These are phyloP conservation scores for Lasioglossum pauxillum DNA, from an alignment of 2,888 invertebrate genomes.

Conservation along the genomic window DNA sequence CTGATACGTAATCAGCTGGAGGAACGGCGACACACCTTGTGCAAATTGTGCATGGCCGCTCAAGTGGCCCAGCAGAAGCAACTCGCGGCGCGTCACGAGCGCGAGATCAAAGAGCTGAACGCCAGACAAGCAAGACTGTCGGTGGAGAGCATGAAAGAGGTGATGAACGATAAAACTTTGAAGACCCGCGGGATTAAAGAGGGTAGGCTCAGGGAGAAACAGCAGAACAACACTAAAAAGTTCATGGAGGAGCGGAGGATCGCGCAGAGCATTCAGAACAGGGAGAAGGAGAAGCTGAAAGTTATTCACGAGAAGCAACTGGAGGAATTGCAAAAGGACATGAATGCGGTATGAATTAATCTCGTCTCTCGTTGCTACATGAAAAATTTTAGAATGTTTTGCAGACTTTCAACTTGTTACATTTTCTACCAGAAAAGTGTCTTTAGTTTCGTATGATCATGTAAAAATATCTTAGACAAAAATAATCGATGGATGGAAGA, in stretches of 20 bases:
- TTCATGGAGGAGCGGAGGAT: conserved; percentile 98
- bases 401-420: too few species aligned
- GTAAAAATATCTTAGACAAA: too few species aligned
- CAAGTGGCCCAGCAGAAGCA: conserved; percentile 95
- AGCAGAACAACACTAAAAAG: conserved; percentile 98
- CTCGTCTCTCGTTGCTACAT: background rate
- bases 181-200: conserved; percentile 99
- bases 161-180: conserved; percentile 97
- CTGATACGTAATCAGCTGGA: conserved; percentile 92
- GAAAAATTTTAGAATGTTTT: too few species aligned
- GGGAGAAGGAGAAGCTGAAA: conserved; percentile 96
- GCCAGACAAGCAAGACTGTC: conserved; percentile 97
- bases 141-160: conserved; percentile 98
- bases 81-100: conserved; percentile 94
- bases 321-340: conserved; percentile 94
- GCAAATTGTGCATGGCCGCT: conserved; percentile 92
- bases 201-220: conserved; percentile 95
- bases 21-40: conserved; percentile 90
- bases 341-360: conserved; percentile 90
- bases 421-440: too few species aligned
- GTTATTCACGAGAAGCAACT: conserved; percentile 96
- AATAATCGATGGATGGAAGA: too few species aligned
- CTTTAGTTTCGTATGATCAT: too few species aligned
- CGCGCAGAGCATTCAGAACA: conserved; percentile 94
- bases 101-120: conserved; percentile 98